Evolutionary conservation across 2,888 invertebrate species (phyloP), one percentile per base, ranked within the genome.

Genomic region (Eristalinus sepulchralis): DNA sequence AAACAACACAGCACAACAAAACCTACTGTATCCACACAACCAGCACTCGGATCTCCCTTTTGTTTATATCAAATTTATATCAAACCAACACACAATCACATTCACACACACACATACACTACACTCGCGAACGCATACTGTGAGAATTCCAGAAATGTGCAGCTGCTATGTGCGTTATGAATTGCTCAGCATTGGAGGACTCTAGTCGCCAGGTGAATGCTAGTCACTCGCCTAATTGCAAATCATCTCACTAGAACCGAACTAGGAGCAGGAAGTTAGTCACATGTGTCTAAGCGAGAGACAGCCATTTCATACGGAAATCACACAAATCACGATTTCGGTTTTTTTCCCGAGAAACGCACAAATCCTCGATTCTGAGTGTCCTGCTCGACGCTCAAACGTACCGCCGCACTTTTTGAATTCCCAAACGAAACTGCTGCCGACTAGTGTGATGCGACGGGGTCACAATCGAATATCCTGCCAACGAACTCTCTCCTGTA

Each of bases 361-460:
- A 5, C 47, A 17, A 71, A 1, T 9, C 8, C 22, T 11, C 66
- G 31, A 36, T 53, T 8, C 31, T 31, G 66, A 67, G 55, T 60
- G 39, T 71, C 68, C 17, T 71, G 57, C 11, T 22, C 59, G 47
- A 78, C 60, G 31, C 66, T 57, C 39, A 62, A 68, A 79, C 83
- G 70, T 63, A 79, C 86, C 64, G 75, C 62, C 64, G 75, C 57
- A 79, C 86, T 75, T 86, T 86, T 86, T 86, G 83, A 86, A 86
- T 86, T 86, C 86, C 83, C 86, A 83, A 83, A 79, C 86, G 86
- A 83, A 83, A 86, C 86, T 86, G 86, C 75, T 86, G 47, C 47
- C 2, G 27, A 27, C 47, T 75, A 60, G 75, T 75, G 22, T 62
- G 72, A 71, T 86, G 70, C 62, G 36, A 63, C 85, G 77, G 85